Percentiles rank a stretch among this genome's conserved stretches.
Evolutionary conservation across 2,888 invertebrate species (phyloP).

Genomic region (Oscheius sp.): DNA sequence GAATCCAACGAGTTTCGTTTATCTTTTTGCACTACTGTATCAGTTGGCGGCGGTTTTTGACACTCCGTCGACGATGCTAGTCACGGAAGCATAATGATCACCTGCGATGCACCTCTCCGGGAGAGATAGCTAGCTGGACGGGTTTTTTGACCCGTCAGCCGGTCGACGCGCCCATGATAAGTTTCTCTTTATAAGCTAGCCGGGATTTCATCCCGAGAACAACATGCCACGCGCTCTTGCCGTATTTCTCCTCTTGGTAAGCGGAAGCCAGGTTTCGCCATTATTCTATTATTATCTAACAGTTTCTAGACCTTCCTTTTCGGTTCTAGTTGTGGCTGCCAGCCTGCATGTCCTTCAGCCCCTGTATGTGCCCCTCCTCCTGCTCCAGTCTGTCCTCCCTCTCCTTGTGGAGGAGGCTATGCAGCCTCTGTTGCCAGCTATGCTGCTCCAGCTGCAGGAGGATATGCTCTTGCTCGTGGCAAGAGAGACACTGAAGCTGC

Average conservation of each 20-base stretch:
- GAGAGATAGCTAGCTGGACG: slow-evolving; percentile 18
- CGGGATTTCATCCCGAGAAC: slow-evolving; percentile 29
- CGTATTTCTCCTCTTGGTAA: not conserved
- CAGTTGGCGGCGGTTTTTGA: slow-evolving; percentile 26
- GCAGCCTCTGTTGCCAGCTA: not conserved
- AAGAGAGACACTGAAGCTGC: slow-evolving; percentile 49
- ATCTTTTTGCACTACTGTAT: too few relatives aligned
- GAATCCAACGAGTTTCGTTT: too few relatives aligned
- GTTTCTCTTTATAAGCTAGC: slow-evolving; percentile 31
- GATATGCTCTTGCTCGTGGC: slow-evolving; percentile 15
- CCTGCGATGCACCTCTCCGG: slow-evolving; percentile 25
- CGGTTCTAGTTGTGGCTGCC: slow-evolving; percentile 16
- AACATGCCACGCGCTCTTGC: slow-evolving; percentile 22
- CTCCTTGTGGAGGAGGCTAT: slow-evolving; percentile 40
- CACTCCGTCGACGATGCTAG: slow-evolving; percentile 8
- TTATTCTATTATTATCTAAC: not conserved
- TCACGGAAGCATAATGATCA: slow-evolving; percentile 30
- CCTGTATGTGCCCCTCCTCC: slow-evolving; percentile 30
- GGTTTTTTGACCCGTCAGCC: slow-evolving; percentile 30
- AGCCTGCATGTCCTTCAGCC: slow-evolving; percentile 1
- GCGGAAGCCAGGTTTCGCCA: slow-evolving; percentile 1
- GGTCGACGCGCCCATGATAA: slow-evolving; percentile 31
- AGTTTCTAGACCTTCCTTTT: slow-evolving; percentile 14
- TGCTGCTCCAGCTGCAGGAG: slow-evolving; percentile 11
- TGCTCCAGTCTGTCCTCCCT: slow-evolving; percentile 34